Percentiles rank a stretch among this genome's conserved stretches.
These are phyloP conservation scores for Prunella strophiata DNA, from an alignment of 2,797 vertebrate genomes.

Conservation along the genomic window DNA sequence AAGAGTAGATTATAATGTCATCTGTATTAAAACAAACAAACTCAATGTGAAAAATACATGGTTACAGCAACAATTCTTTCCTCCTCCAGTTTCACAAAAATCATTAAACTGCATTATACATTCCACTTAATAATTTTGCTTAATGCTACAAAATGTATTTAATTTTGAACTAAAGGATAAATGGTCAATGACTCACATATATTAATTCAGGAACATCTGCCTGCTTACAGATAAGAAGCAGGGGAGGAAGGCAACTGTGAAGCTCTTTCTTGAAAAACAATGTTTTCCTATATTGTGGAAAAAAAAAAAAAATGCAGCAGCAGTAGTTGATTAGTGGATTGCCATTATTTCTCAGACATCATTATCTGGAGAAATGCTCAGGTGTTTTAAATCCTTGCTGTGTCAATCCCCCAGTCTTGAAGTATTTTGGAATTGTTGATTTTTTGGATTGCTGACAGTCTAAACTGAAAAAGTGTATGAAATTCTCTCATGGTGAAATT, in stretches of 20 bases:
- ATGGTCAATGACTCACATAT: conserved; percentile 28
- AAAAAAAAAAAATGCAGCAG: neutral
- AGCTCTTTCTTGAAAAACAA: conserved; percentile 13
- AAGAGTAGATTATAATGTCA: neutral
- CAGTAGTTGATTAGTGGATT: conserved; percentile 29
- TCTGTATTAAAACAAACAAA: conserved; percentile 18
- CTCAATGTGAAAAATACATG: neutral
- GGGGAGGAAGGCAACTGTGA: neutral
- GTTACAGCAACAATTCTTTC: neutral
- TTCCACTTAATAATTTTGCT: conserved; percentile 50
- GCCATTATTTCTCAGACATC: conserved; percentile 45
- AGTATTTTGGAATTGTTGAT: conserved; percentile 13
- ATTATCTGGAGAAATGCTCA: conserved; percentile 27
- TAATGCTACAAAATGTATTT: conserved; percentile 45
- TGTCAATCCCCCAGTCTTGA: neutral
- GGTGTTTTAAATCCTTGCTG: conserved; percentile 13
- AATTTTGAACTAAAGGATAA: conserved; percentile 54
- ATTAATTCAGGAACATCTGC: conserved; percentile 72
- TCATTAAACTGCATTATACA: neutral
- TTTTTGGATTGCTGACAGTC: conserved; percentile 25
- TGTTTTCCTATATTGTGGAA: neutral
- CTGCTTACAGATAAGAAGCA: conserved; percentile 71
- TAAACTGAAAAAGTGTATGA: conserved; percentile 4
- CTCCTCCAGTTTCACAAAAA: neutral
- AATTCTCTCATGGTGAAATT: conserved; percentile 13